Percentiles rank a stretch among this genome's conserved stretches.
These are phyloP conservation scores for Ibycter americanus DNA, from an alignment of 2,797 vertebrate genomes.

Conservation along the genomic window DNA sequence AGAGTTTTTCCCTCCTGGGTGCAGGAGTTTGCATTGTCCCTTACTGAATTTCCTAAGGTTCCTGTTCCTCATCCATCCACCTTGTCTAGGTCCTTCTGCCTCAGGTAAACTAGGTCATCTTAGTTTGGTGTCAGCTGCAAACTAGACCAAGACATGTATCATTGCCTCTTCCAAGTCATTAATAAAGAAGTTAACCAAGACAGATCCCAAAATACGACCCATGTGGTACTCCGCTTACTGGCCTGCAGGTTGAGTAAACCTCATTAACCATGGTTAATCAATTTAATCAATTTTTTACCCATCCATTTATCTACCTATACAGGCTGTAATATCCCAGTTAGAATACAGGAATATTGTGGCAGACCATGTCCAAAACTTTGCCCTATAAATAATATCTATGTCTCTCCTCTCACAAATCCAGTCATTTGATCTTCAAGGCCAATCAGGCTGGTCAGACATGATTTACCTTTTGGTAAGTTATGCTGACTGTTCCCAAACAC, in stretches of 20 bases:
- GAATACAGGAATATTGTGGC: neutral
- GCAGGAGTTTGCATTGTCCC: neutral
- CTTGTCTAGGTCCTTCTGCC: neutral
- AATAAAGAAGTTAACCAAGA: neutral
- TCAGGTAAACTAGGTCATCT: neutral
- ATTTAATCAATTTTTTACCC: neutral
- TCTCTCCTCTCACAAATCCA: neutral
- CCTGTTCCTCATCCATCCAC: neutral
- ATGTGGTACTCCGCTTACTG: neutral
- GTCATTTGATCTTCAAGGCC: neutral
- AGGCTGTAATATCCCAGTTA: neutral
- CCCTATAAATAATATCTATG: fast-evolving
- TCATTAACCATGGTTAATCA: neutral
- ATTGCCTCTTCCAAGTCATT: neutral
- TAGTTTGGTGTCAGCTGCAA: neutral
- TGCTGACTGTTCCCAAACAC: neutral
- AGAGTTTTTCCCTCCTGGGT: neutral
- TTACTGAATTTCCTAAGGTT: neutral
- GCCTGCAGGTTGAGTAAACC: neutral
- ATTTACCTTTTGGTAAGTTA: neutral
- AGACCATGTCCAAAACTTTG: neutral
- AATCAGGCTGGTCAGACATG: neutral
- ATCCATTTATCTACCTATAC: neutral
- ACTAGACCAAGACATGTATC: neutral
- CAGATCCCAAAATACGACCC: neutral